Evolutionary conservation across 2,113 vertebrate genomes (phyloP), one percentile per base, ranked within the genome.

Genomic region (Archilochus colubris): DNA sequence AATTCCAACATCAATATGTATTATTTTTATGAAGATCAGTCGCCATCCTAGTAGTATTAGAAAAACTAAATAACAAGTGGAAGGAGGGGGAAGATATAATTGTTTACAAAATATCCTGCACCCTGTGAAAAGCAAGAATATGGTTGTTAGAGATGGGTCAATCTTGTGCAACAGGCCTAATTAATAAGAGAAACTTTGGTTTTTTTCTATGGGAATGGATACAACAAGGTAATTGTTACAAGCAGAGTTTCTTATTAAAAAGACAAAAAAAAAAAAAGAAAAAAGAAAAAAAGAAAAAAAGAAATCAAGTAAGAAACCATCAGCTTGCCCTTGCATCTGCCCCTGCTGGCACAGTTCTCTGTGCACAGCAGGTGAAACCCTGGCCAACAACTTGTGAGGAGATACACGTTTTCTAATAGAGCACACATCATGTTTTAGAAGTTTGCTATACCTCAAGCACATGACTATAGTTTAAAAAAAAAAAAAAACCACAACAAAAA

Each of bases 351-450:
- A 7, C 2, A 4, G 28, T 67, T 54, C 50, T 46, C 48, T 64
- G 43, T 7, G 13, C 38, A 40, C 0, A 3, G 30, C 0, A 2
- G 31, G 11, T 40, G 28, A 58, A 67, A 43, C 10, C 18, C 23
- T 1, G 1, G 51, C 66, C 36, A 51, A 31, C 23, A 69, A 48
- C 55, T 74, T 69, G 40, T 1, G 3, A 84, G 62, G 27, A 2
- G 7, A 24, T 12, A 30, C 38, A 6, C 0, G 24, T 13, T 64
- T 84, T 85, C 51, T 8, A 62, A 13, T 10, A 23, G 9, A 73
- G 51, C 14, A 43, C 69, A 24, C 15, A 24, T 21, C 14, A 5
- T 24, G 13, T 20, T 74, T 73, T 57, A 27, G 21, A 90, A 57
- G 33, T 12, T 0, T 66, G 55, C 36, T 10, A 5, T 6, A 55